These are phyloP conservation scores for Stichodactyla mertensii DNA, from an alignment of 64 coral and sea anemone genomes.

Conservation along the genomic window DNA sequence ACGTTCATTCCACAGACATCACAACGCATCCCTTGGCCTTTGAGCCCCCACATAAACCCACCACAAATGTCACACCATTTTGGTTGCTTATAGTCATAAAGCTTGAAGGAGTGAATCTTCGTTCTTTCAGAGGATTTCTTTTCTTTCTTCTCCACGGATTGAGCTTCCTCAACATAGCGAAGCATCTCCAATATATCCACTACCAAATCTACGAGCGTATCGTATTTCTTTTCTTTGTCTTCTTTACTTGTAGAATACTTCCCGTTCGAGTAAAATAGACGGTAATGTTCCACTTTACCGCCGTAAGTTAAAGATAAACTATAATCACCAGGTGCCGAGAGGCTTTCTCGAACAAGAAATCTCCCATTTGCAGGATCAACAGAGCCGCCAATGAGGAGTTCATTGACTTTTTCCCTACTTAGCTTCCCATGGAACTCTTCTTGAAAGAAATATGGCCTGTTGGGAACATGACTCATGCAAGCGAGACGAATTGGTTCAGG, in stretches of 20 bases:
- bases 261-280: constrained; percentile 70
- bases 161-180: constrained; percentile 53
- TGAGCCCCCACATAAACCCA: constrained; percentile 91
- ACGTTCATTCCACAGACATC: constrained; percentile 82
- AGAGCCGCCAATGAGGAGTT: constrained; percentile 63
- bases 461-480: constrained; percentile 85
- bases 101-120: constrained; percentile 63
- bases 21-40: constrained; percentile 88
- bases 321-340: constrained; percentile 77
- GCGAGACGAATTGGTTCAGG: constrained; percentile 94
- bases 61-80: constrained; percentile 98
- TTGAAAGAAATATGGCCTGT: constrained; percentile 73
- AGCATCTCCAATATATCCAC: constrained; percentile 83
- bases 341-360: constrained; percentile 91
- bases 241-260: constrained; percentile 66
- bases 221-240: constrained; percentile 52
- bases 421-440: constrained; percentile 95
- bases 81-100: constrained; percentile 86
- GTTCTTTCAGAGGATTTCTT: constrained; percentile 10
- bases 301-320: constrained; percentile 89
- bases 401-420: constrained; percentile 79
- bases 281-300: constrained; percentile 81
- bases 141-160: constrained; percentile 50
- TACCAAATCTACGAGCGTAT: constrained; percentile 72
- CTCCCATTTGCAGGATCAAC: constrained; percentile 67